Evolutionary conservation across 1,140 invertebrate species (phyloP).

Genomic region (Papilio machaon): DNA sequence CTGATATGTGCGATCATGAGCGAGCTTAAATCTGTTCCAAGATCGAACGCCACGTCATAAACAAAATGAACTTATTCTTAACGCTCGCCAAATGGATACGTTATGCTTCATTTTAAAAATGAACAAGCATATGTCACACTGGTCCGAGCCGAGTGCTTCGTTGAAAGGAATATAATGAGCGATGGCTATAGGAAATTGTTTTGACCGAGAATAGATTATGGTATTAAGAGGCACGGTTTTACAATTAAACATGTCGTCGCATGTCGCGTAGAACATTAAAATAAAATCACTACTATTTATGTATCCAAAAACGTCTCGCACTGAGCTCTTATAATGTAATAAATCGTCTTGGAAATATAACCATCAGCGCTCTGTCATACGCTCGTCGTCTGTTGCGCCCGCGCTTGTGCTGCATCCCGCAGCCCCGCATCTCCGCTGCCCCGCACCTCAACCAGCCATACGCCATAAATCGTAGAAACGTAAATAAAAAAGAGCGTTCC

Average conservation of each 20-base stretch:
- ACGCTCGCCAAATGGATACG: conserved; percentile 35
- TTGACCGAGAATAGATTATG: conserved; percentile 64
- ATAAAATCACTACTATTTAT: conserved; percentile 81
- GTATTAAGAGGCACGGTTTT: conserved; percentile 62
- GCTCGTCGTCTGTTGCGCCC: conserved; percentile 57
- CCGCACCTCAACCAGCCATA: conserved; percentile 62
- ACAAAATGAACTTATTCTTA: conserved; percentile 46
- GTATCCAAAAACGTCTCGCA: conserved; percentile 72
- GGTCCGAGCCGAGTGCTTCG: neutral
- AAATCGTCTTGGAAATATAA: conserved; percentile 82
- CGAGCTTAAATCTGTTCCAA: conserved; percentile 52
- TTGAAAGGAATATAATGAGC: conserved; percentile 46
- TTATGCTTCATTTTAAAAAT: conserved; percentile 33
- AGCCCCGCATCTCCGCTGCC: conserved; percentile 45
- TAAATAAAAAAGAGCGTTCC: conserved; percentile 79
- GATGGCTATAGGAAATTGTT: conserved; percentile 53
- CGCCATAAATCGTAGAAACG: conserved; percentile 74
- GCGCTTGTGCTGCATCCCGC: conserved; percentile 36
- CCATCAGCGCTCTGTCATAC: conserved; percentile 77
- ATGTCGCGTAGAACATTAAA: conserved; percentile 79
- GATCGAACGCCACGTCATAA: conserved; percentile 47
- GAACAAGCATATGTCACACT: conserved; percentile 24
- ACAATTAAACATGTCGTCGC: conserved; percentile 76
- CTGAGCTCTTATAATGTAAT: conserved; percentile 77
- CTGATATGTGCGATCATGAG: conserved; percentile 58